Evolutionary conservation across 1,140 invertebrate species (phyloP).

Genomic region (Proales similis): DNA sequence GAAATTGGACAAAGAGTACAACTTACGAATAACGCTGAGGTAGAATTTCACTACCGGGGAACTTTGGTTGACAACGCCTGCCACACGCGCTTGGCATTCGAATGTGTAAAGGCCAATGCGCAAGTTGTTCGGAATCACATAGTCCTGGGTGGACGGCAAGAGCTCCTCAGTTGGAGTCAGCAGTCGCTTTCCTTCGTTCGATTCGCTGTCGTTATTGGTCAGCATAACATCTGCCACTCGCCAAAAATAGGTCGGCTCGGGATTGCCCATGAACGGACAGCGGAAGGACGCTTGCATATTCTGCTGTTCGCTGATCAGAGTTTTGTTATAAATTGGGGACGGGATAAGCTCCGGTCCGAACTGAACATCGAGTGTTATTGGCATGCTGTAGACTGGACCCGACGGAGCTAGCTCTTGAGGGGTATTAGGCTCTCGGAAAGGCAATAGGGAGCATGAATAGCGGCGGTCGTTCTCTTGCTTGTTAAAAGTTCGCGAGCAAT

Average conservation of each 20-base stretch:
- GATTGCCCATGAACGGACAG: constrained; percentile 31
- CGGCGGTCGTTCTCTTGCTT: constrained; percentile 8
- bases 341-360: neutral
- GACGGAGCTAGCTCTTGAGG: constrained; percentile 6
- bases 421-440: neutral
- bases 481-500: neutral
- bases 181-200: neutral
- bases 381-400: neutral
- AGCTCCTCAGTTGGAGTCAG: constrained; percentile 2
- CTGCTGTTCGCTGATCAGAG: constrained; percentile 15
- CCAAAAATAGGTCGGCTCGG: constrained; percentile 6
- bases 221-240: constrained; percentile 7
- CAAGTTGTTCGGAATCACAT: constrained; percentile 18
- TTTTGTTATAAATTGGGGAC: constrained; percentile 5
- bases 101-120: constrained; percentile 25
- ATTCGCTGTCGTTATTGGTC: neutral
- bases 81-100: constrained; percentile 9
- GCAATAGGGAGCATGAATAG: constrained; percentile 21
- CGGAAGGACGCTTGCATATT: constrained; percentile 8
- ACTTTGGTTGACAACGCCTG: constrained; percentile 17
- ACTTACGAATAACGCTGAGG: constrained; percentile 25
- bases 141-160: neutral
- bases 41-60: neutral
- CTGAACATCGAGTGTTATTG: constrained; percentile 28
- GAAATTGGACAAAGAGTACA: too few species aligned